Evolutionary conservation across 2,113 vertebrate species (phyloP), one percentile per base, ranked within the genome.

Genomic region (Dasyprocta punctata): DNA sequence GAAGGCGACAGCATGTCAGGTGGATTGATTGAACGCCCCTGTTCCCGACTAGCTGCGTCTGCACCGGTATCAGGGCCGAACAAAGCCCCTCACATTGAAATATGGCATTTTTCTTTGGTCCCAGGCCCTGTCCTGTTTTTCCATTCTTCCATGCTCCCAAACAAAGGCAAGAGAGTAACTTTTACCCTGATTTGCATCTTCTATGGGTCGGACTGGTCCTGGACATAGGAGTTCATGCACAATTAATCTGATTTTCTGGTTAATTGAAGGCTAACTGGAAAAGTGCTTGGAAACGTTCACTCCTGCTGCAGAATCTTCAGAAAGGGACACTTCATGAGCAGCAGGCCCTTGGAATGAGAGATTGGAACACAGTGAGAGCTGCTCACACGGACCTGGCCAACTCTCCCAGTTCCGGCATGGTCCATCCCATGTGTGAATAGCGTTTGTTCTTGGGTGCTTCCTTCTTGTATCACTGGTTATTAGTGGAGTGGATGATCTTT

Each of bases 11-110:
- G 65, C 2, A 0, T 47, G 88, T 95, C 97, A 96, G 96, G 96
- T 97, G 97, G 96, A 92, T 60, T 73, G 97, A 92, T 26, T 75
- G 97, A 97, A 96, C 24, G 47, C 77, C 85, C 97, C 96, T 80
- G 95, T 86, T 95, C 92, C 96, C 2, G 38, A 54, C 94, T 26
- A n/a, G 65, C 95, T 41, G 56, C 8, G 75, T 86, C 96, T 58
- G 41, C 82, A 13, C 80, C 22, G 38, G 73, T 30, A 33, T 75
- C 52, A 2, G 73, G 38, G 80, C 92, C 81, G 83, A 83, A 92
- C 96, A 94, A 94, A 93, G 92, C 92, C 95, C 80, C 86, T 80
- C 2, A 0, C 58, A 10, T 92, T 77, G 96, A 95, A 96, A 95
- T 90, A 49, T 36, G 93, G 92, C 63, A 17, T 52, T 89, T 94